Percentiles rank a stretch among this genome's conserved stretches.
phyloP scores from a whole-genome alignment of 53 echinoderm and acorn worm genomes.

The Patiria pectinifera region DNA sequence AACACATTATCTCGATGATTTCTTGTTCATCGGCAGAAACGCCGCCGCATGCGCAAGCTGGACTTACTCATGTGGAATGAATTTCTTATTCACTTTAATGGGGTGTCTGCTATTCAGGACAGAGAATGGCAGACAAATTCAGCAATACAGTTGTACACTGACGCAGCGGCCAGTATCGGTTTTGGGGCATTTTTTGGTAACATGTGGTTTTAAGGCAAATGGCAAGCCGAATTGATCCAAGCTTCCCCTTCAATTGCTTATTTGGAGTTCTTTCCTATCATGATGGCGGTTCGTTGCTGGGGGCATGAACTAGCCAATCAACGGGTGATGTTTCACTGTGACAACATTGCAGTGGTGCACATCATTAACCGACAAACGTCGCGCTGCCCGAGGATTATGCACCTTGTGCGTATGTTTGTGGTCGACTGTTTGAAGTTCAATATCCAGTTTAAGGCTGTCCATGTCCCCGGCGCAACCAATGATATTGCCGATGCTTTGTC shows the following conservation, averaged over 20 bases:
- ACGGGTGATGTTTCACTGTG: constrained; percentile 46
- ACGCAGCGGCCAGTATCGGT: constrained; percentile 58
- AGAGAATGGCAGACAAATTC: neutral
- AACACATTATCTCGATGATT: too few relatives aligned
- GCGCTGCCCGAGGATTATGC: constrained; percentile 45
- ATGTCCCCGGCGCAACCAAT: neutral
- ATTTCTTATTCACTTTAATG: too few relatives aligned
- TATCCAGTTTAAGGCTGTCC: constrained; percentile 45
- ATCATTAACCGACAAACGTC: constrained; percentile 61
- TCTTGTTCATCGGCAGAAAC: too few relatives aligned
- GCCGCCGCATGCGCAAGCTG: too few relatives aligned
- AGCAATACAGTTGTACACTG: constrained; percentile 22
- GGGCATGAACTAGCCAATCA: constrained; percentile 18
- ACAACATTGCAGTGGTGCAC: constrained; percentile 59
- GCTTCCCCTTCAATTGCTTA: constrained; percentile 49
- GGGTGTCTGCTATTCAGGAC: too few relatives aligned
- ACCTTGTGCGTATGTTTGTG: constrained; percentile 46
- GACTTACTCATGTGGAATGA: too few relatives aligned
- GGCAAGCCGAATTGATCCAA: constrained; percentile 1
- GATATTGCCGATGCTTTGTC: constrained; percentile 3
- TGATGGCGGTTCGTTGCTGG: too few relatives aligned
- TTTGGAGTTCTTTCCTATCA: constrained; percentile 2
- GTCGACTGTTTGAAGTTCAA: constrained; percentile 37
- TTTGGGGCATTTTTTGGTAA: constrained; percentile 46
- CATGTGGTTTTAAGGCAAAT: constrained; percentile 43